These are phyloP conservation scores for Torymus tubicola DNA, from an alignment of 2,888 invertebrate species.

Conservation along the genomic window DNA sequence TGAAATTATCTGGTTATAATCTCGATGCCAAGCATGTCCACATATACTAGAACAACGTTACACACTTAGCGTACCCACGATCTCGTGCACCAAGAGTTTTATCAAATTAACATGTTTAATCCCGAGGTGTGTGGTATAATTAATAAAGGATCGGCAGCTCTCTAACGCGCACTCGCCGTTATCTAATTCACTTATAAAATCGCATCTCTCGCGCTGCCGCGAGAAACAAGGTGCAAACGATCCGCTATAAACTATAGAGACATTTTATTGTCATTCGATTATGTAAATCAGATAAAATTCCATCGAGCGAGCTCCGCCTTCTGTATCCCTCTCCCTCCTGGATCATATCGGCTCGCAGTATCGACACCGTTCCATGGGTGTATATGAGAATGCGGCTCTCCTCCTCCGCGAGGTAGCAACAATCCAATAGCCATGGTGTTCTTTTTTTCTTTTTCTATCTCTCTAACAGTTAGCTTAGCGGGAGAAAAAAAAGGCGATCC, in stretches of 20 bases:
- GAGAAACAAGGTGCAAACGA: constrained; percentile 21
- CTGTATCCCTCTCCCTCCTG: neutral
- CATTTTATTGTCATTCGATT: constrained; percentile 38
- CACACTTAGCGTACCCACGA: constrained; percentile 1
- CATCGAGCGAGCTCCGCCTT: neutral
- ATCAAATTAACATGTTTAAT: constrained; percentile 33
- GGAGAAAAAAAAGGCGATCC: neutral
- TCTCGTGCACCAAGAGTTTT: neutral
- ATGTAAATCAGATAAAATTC: constrained; percentile 38
- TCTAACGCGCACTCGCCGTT: neutral
- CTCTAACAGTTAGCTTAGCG: neutral
- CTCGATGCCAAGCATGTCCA: neutral
- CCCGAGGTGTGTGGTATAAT: constrained; percentile 2
- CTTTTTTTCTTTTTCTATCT: neutral
- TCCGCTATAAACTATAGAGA: constrained; percentile 5
- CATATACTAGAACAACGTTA: neutral
- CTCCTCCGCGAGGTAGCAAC: constrained; percentile 16
- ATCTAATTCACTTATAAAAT: constrained; percentile 36
- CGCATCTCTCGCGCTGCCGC: neutral
- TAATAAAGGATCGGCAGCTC: constrained; percentile 28
- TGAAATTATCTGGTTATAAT: neutral
- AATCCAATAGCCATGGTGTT: constrained; percentile 14
- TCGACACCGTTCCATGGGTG: constrained; percentile 10
- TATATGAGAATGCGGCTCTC: constrained; percentile 1
- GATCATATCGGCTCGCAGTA: constrained; percentile 18